Conservation (phyloP, 2,113 vertebrate species). For the Zingel zingel region DNA sequence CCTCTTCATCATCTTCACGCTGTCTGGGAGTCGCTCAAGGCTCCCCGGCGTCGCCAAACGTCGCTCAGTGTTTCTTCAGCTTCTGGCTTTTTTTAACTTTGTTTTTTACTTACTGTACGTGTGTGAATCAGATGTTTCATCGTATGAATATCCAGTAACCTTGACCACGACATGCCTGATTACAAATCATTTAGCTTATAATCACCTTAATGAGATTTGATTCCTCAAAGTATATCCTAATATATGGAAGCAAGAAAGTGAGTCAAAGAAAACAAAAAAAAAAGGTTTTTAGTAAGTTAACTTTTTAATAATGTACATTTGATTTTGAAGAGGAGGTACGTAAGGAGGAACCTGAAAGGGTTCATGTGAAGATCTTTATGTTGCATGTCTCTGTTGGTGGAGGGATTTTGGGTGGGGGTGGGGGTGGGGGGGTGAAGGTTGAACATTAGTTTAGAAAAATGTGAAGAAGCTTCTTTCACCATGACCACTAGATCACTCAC, state of each 20-base stretch:
- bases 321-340: constrained; percentile 61
- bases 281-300: constrained; percentile 57
- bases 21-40: too few relatives aligned
- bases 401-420: too few relatives aligned
- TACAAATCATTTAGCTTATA: constrained; percentile 61
- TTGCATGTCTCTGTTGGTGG: constrained; percentile 75
- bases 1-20: constrained; percentile 19
- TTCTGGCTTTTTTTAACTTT: constrained; percentile 32
- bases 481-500: constrained; percentile 83
- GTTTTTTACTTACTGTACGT: constrained; percentile 50
- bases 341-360: constrained; percentile 13
- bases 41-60: too few relatives aligned
- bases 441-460: constrained; percentile 70
- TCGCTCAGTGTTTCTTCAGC: not conserved
- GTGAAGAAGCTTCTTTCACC: constrained; percentile 82
- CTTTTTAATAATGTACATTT: constrained; percentile 68
- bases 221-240: constrained; percentile 72
- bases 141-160: constrained; percentile 30
- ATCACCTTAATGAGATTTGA: constrained; percentile 67
- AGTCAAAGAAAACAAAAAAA: constrained; percentile 38
- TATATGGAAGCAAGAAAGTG: constrained; percentile 59
- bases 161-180: constrained; percentile 61
- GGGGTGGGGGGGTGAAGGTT: not conserved
- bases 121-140: constrained; percentile 39
- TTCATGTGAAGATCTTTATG: constrained; percentile 71